Base-by-base conservation (phyloP, 2,113 vertebrate genomes). In the Catharus fuscescens region DNA sequence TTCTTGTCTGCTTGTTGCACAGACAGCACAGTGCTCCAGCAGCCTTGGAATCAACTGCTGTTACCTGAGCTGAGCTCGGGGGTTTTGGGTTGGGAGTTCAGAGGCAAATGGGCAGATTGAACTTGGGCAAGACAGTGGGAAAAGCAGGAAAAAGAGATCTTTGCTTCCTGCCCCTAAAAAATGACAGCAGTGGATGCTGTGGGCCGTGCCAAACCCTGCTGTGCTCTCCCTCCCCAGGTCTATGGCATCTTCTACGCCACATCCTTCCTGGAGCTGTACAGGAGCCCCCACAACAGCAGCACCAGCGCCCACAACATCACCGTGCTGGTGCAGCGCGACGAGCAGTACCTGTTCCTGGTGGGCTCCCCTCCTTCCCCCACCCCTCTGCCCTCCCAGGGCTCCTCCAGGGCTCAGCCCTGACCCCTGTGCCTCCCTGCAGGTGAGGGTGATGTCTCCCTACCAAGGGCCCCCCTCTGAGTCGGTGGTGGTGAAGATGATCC, bases 321-420 rank as follows among this genome's bases (percentile, higher is more conserved):
- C 0, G 97, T 99, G 92, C 98, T 97, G 1, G 99, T 99, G 83
- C 98, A 98, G 85, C 98, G 97, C 18, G 99, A 99, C 1, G 99
- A 99, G 94, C 99, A 99, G 97, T 99, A 99, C 90, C 98, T 99
- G 57, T 99, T 99, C 93, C 97, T 99, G 98, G 99, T 99, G 91
- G 97, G 98, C n/a, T 53, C 28, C 52, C 71, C 10, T 65, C 45
- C 18, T 9, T 36, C 72, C 11, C 1, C 18, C 10, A 4, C 24
- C 29, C 53, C 71, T 5, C 42, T 12, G 6, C 74, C 74, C 1
- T 0, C 4, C 2, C 14, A 1, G 0, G 4, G 32, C 83, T 14
- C 13, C 31, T 0, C 6, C 61, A 5, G 44, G 2, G 5, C 36
- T 0, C 53, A 0, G 25, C 45, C 20, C 83, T 86, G 83, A 86